phyloP scores from a whole-genome alignment of 2,888 invertebrate species.

The Elaeidobius kamerunicus region DNA sequence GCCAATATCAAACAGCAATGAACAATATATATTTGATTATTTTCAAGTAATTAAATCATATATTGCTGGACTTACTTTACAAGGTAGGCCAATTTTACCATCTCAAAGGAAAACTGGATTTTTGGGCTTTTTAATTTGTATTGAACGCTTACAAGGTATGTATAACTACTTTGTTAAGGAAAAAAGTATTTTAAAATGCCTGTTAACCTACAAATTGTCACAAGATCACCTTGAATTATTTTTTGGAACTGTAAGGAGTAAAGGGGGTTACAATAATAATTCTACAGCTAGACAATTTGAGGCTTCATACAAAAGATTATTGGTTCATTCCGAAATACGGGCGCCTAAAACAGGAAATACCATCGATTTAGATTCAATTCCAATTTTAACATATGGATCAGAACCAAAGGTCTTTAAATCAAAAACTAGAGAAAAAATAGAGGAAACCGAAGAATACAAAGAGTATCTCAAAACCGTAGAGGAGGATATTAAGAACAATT shows the following conservation, averaged over 20 bases:
- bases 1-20: conserved; percentile 21
- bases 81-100: conserved; percentile 4
- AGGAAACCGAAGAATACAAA: neutral
- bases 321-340: conserved; percentile 10
- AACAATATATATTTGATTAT: neutral
- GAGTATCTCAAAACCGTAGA: neutral
- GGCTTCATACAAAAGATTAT: no score
- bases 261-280: conserved; percentile 29
- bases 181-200: neutral
- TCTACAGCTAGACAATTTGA: conserved; percentile 28
- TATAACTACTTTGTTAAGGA: neutral
- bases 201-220: conserved; percentile 14
- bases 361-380: conserved; percentile 3
- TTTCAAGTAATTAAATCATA: neutral
- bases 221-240: conserved; percentile 32
- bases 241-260: conserved; percentile 27
- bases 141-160: neutral
- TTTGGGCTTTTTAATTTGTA: conserved; percentile 13
- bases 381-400: conserved; percentile 5
- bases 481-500: conserved; percentile 4
- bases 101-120: conserved; percentile 18
- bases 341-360: conserved; percentile 3
- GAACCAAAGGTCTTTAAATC: neutral
- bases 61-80: neutral
- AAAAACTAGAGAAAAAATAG: neutral